phyloP scores from a whole-genome alignment of 2,797 vertebrate genomes.

The Crenichthys baileyi region DNA sequence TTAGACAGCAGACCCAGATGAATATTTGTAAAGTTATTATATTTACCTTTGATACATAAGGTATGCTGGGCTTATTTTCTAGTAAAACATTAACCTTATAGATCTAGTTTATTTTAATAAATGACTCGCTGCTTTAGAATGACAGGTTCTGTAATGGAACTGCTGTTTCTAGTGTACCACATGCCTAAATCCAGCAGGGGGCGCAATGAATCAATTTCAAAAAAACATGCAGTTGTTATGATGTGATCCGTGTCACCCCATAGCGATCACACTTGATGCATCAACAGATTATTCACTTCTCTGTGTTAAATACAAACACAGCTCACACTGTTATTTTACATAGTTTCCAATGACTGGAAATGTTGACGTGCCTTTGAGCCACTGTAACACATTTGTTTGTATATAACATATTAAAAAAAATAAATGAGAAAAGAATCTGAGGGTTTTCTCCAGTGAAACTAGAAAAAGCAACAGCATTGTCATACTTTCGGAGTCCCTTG shows the following conservation, averaged over 20 bases:
- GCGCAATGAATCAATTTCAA: constrained; percentile 13
- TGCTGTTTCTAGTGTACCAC: neutral
- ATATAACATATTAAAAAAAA: neutral
- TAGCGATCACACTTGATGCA: constrained; percentile 21
- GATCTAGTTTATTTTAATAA: neutral
- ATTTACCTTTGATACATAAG: neutral
- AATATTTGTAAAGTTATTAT: neutral
- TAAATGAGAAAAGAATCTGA: neutral
- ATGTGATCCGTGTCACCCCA: constrained; percentile 36
- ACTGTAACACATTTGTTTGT: neutral
- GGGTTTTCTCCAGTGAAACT: neutral
- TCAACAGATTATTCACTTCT: neutral
- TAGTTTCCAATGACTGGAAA: neutral
- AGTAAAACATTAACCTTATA: neutral
- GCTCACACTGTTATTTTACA: constrained; percentile 2
- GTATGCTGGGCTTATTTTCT: neutral
- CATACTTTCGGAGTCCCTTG: neutral
- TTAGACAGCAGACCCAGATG: neutral
- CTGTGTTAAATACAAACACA: constrained; percentile 32
- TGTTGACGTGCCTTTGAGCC: neutral
- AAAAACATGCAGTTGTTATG: neutral
- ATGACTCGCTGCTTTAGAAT: neutral
- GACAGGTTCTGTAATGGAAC: neutral
- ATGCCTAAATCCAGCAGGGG: constrained; percentile 10
- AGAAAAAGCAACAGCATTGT: neutral